phyloP scores from a whole-genome alignment of 2,888 invertebrate species.

The Amitus sp. region DNA sequence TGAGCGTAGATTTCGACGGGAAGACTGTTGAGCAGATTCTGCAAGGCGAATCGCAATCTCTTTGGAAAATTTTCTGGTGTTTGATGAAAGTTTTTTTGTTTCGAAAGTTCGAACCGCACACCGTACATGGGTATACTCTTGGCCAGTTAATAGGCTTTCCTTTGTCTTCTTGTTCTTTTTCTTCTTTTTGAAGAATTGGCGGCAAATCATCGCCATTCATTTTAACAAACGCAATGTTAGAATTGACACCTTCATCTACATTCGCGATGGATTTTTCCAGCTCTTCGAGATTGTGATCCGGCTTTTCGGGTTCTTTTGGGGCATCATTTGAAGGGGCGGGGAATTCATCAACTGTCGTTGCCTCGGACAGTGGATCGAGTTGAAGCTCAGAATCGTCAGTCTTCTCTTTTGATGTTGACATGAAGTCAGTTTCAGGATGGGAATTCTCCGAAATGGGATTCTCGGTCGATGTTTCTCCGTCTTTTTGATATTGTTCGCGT shows the following conservation, averaged over 20 bases:
- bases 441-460: too few species aligned
- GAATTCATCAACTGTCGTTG: too few species aligned
- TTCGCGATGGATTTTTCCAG: too few species aligned
- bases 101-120: constrained; percentile 31
- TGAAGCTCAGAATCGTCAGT: too few species aligned
- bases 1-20: constrained; percentile 13
- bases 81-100: constrained; percentile 18
- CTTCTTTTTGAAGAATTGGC: neutral
- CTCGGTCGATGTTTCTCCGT: too few species aligned
- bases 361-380: too few species aligned
- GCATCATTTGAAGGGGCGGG: too few species aligned
- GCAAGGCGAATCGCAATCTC: constrained; percentile 6
- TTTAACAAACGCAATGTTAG: too few species aligned
- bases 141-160: neutral
- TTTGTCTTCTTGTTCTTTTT: neutral
- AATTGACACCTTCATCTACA: neutral
- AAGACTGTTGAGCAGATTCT: constrained; percentile 10
- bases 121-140: constrained; percentile 18
- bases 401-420: too few species aligned
- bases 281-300: too few species aligned
- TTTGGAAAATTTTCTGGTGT: constrained; percentile 13
- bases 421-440: neutral
- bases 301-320: too few species aligned
- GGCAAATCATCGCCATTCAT: too few species aligned
- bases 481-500: neutral